phyloP scores from a whole-genome alignment of 2,113 vertebrate genomes.

The Ciconia stormi region DNA sequence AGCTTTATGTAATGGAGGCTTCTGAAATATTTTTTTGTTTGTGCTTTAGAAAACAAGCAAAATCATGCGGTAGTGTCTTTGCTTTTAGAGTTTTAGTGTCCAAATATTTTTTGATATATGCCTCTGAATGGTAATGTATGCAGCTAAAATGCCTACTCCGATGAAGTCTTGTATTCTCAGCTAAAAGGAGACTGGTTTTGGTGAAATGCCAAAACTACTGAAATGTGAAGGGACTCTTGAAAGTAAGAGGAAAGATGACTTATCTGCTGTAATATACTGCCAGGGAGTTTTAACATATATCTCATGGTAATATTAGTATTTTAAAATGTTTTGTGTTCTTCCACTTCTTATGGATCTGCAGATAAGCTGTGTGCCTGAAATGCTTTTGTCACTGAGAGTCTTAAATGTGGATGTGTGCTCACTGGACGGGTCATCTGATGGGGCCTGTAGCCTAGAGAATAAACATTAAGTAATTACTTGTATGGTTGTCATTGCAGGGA shows the following conservation, averaged over 20 bases:
- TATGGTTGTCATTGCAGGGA: conserved; percentile 14
- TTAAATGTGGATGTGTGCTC: not conserved
- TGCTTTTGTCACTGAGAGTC: not conserved
- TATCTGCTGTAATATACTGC: not conserved
- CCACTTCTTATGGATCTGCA: not conserved
- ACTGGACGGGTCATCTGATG: not conserved
- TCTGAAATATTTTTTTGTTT: not conserved
- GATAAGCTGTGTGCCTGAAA: not conserved
- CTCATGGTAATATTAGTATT: not conserved
- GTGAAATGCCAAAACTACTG: not conserved
- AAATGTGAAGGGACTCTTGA: not conserved
- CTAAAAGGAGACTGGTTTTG: not conserved
- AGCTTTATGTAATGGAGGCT: not conserved
- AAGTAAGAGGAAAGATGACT: not conserved
- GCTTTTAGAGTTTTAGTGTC: not conserved
- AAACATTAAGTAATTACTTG: not conserved
- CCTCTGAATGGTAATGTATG: not conserved
- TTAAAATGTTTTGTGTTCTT: not conserved
- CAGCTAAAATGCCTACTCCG: not conserved
- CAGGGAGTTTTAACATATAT: not conserved
- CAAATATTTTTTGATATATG: not conserved
- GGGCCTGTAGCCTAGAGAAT: not conserved
- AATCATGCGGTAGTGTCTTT: not conserved
- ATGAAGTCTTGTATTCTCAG: not conserved
- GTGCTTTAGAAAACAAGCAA: not conserved